Conservation (phyloP, 2,797 vertebrate species). For the Selene dorsalis region DNA sequence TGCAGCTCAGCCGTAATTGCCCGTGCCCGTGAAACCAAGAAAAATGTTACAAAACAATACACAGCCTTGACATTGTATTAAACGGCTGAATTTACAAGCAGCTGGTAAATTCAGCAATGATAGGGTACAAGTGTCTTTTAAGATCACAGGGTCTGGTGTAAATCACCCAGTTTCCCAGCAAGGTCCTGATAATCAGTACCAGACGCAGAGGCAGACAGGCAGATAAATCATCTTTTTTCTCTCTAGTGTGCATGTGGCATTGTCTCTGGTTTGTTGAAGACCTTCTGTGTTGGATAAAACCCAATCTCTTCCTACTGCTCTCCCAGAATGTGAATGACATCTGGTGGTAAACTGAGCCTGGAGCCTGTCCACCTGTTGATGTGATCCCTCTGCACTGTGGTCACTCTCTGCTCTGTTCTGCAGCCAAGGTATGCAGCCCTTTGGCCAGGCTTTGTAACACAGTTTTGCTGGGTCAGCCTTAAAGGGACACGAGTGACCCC, state of each 20-base stretch:
- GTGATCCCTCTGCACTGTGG: conserved; percentile 49
- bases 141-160: conserved; percentile 58
- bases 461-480: conserved; percentile 49
- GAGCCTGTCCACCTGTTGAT: conserved; percentile 70
- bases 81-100: conserved; percentile 60
- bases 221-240: conserved; percentile 28
- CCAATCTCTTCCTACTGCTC: conserved; percentile 29
- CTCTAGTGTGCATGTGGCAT: conserved; percentile 21
- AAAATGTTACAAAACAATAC: conserved; percentile 49
- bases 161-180: conserved; percentile 56
- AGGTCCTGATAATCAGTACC: conserved; percentile 67
- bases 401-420: conserved; percentile 51
- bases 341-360: conserved; percentile 66
- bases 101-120: conserved; percentile 60
- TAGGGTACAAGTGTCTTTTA: conserved; percentile 51
- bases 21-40: conserved; percentile 47
- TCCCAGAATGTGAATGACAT: conserved; percentile 59
- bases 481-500: conserved; percentile 40
- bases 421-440: conserved; percentile 42
- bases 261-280: conserved; percentile 41
- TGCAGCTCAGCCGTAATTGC: conserved; percentile 45
- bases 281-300: conserved; percentile 41
- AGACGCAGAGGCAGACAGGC: conserved; percentile 59
- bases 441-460: conserved; percentile 22
- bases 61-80: conserved; percentile 52